Base-by-base conservation (phyloP, 2,888 invertebrate genomes). In the Entomobrya proxima region DNA sequence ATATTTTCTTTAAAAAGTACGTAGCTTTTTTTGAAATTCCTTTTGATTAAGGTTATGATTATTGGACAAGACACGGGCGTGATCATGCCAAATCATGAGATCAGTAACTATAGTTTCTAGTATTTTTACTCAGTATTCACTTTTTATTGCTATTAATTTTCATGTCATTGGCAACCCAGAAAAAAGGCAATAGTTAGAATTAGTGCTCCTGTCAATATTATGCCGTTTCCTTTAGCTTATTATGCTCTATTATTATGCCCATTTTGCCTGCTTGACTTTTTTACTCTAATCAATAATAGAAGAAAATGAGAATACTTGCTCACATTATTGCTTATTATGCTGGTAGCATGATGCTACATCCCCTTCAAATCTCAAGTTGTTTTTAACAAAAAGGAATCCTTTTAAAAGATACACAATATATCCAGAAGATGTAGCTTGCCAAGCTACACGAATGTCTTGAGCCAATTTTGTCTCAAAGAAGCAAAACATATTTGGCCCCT, bases 31-130 rank as follows among this genome's bases (percentile, higher is more conserved):
- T 32, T 74, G 35, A 52, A 55, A 55, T 76, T 55, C 76, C 27
- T 13, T 58, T 74, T 52, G 37, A 35, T 52, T 37, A 69, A 69
- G 24, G 52, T 30, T 50, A 74, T 67, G 64, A 44, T 69, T 69
- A 79, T 67, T 30, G 64, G 79, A 79, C 79, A 79, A 85, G 78
- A 78, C 85, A 84, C 83, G 30, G 40, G 30, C 30, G 85, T 78
- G 78, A 78, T 72, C 78, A 78, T 78, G 85, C 78, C 85, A 85
- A 77, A 78, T 85, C 69, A 78, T 85, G 85, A 85, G 85, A 85
- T 85, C 85, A 78, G 47, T 58, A 58, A 58, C 40, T 76, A 55
- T 58, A 37, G n/a, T 74, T n/a, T n/a, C n/a, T 44, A 55, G 55
- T 76, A 47, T 40, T 21, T 37, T 74, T 52, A 74, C 27, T 69